Base-by-base conservation (phyloP, 1,140 invertebrate species). In the Drosophila tristis region DNA sequence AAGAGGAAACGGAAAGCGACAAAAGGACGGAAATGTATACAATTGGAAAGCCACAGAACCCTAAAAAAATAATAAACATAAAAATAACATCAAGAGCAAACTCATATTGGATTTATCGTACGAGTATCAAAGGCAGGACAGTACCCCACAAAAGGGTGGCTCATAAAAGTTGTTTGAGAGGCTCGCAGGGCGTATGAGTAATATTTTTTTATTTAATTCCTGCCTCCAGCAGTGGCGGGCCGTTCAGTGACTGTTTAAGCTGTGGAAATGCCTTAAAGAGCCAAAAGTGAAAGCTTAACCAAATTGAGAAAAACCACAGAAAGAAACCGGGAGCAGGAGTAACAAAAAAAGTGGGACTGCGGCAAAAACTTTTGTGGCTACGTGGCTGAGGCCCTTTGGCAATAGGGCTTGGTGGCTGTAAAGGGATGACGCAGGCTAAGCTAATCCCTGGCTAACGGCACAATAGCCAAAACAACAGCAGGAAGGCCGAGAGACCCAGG, bases 281-380 rank as follows among this genome's bases (percentile, higher is more conserved):
- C 66, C 45, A 76, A 81, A 59, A 72, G 60, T 61, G 39, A 74
- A 72, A 72, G 68, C 68, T 61, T 72, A 71, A 72, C 68, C 45
- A 70, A 71, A 71, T 71, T 70, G 65, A 50, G 55, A 58, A 59
- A 47, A 45, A 71, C 44, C 50, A 45, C 25, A 26, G 55, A 49
- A 39, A 25, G 16, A 53, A 44, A 61, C 43, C 16, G 25, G 9
- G 16, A 60, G 7, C 31, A 16, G n/a, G 23, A n/a, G 5, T 29
- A 49, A 49, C 47, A 11, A 23, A 48, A 48, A 48, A 23, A 11
- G n/a, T 26, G 29, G 65, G 42, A 64, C 51, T 48, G 43, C 35
- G 42, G 57, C 43, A 8, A 45, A 54, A 74, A 73, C 49, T 74
- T 74, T 74, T 74, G 68, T 49, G 70, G 70, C 70, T 73, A 74